Conservation (phyloP, 2,113 vertebrate species). For the Lathamus discolor region DNA sequence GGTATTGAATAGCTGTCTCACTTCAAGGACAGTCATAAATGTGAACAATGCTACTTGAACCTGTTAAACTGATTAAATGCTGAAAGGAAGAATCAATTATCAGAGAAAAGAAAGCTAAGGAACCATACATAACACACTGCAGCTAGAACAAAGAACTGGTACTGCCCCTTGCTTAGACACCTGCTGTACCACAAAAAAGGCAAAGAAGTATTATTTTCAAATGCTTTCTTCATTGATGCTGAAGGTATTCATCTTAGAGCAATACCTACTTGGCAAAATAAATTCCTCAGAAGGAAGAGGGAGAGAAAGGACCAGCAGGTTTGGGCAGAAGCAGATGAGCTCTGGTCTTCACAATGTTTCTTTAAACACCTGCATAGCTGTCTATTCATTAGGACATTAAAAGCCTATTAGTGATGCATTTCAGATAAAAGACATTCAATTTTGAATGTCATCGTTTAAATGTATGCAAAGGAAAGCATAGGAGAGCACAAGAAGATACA, state of each 20-base stretch:
- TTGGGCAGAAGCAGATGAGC: background rate
- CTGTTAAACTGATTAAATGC: slow-evolving; percentile 27
- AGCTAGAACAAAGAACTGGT: background rate
- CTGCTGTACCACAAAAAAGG: too few relatives aligned
- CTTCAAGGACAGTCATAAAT: background rate
- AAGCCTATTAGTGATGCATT: background rate
- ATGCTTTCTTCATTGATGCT: background rate
- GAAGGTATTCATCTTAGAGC: background rate
- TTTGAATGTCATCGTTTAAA: background rate
- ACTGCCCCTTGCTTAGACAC: background rate
- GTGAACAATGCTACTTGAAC: background rate
- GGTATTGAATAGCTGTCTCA: background rate
- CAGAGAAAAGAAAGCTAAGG: background rate
- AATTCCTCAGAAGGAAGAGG: background rate
- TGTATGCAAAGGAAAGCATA: background rate
- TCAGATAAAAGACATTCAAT: background rate
- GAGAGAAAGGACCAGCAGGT: background rate
- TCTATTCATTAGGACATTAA: background rate
- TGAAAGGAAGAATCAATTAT: background rate
- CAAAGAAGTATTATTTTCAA: background rate
- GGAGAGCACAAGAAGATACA: background rate
- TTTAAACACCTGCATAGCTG: background rate
- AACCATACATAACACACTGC: background rate
- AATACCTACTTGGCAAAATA: background rate
- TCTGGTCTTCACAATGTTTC: background rate